Evolutionary conservation across 2,797 vertebrate genomes (phyloP).

Genomic region (Iguana delicatissima): DNA sequence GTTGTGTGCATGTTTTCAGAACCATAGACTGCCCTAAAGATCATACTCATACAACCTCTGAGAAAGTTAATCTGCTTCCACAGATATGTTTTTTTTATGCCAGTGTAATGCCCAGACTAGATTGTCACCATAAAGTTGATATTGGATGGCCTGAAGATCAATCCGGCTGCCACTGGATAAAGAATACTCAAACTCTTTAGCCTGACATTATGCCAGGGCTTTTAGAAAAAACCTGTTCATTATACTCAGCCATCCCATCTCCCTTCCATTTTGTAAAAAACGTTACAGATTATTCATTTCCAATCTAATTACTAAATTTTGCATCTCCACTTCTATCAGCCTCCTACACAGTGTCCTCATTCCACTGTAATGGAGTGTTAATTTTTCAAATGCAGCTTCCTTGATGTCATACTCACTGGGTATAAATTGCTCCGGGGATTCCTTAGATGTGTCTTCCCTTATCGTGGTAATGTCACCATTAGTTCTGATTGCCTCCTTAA

Average conservation of each 20-base stretch:
- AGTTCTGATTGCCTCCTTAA: slow-evolving; percentile 75
- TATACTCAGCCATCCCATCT: neutral
- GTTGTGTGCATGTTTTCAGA: too few relatives aligned
- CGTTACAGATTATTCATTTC: slow-evolving; percentile 9
- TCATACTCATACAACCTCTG: too few relatives aligned
- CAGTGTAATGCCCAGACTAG: too few relatives aligned
- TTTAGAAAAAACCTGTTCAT: too few relatives aligned
- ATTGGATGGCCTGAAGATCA: too few relatives aligned
- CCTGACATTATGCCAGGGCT: too few relatives aligned
- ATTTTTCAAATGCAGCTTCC: slow-evolving; percentile 69
- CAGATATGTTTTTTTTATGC: too few relatives aligned
- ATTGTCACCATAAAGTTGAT: too few relatives aligned
- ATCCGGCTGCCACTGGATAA: too few relatives aligned
- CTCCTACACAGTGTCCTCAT: slow-evolving; percentile 43
- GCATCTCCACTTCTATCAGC: slow-evolving; percentile 49
- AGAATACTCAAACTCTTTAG: too few relatives aligned
- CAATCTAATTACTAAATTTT: slow-evolving; percentile 51
- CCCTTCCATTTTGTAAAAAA: slow-evolving; percentile 1
- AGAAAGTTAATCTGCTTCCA: too few relatives aligned
- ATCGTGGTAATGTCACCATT: slow-evolving; percentile 73
- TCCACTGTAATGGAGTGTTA: slow-evolving; percentile 60
- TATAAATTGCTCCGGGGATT: slow-evolving; percentile 72
- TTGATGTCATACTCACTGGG: slow-evolving; percentile 48
- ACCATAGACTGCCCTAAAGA: too few relatives aligned
- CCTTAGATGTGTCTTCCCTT: slow-evolving; percentile 68